Percentiles rank a stretch among this genome's conserved stretches.
Evolutionary conservation across 1,140 invertebrate genomes (phyloP).

Genomic region (Catajapyx aquilonaris): DNA sequence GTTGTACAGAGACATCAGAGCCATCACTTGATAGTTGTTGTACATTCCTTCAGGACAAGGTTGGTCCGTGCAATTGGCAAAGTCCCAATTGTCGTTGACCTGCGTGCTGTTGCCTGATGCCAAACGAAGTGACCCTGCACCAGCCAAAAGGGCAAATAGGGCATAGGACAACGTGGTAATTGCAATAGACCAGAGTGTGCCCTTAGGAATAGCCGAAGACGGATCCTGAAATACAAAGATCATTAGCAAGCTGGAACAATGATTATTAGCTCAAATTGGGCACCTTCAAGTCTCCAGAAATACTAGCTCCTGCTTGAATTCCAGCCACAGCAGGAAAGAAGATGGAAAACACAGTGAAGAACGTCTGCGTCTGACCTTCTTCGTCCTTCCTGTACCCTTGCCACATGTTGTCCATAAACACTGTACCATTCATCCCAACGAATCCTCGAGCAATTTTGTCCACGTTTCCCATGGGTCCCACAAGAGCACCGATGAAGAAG

Average conservation of each 20-base stretch:
- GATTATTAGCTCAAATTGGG: no score
- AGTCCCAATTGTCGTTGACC: not conserved
- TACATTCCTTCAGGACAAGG: not conserved
- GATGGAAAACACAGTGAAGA: constrained; percentile 85
- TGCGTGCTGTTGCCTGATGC: constrained; percentile 49
- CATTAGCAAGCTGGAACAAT: no score
- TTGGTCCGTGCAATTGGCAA: not conserved
- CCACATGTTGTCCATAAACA: constrained; percentile 48
- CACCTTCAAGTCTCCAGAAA: constrained; percentile 87
- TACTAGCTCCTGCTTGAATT: constrained; percentile 89
- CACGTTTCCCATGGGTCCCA: constrained; percentile 45
- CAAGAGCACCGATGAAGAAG: constrained; percentile 66
- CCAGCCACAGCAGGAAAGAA: constrained; percentile 94
- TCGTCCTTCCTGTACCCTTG: constrained; percentile 55
- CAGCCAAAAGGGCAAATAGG: constrained; percentile 61
- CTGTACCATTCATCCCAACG: constrained; percentile 48
- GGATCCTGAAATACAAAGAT: constrained; percentile 69
- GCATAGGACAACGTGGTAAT: constrained; percentile 65
- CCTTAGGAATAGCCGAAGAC: constrained; percentile 65
- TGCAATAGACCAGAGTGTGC: constrained; percentile 59
- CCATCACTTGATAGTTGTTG: constrained; percentile 47
- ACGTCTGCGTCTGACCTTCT: constrained; percentile 41
- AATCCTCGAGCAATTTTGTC: constrained; percentile 54
- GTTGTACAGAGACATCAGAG: constrained; percentile 71
- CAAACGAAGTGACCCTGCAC: constrained; percentile 53